Conservation (phyloP, 2,797 vertebrate genomes). For the Champsocephalus esox region DNA sequence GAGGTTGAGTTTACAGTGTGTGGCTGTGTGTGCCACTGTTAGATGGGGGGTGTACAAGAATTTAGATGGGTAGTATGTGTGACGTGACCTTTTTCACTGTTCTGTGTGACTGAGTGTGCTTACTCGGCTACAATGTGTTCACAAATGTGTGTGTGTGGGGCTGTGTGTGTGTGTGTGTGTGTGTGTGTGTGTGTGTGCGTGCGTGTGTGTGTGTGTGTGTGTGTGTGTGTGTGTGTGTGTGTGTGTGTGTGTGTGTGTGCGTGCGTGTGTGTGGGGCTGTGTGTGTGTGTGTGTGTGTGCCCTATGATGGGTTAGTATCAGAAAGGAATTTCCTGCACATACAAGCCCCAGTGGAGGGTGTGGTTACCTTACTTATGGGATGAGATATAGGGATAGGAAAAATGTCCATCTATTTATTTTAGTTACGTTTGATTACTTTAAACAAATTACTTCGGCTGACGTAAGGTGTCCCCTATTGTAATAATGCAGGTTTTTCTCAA, state of each 20-base stretch:
- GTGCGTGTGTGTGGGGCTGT: background rate
- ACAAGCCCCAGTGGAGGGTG: background rate
- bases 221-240: too few relatives aligned
- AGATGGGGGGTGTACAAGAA: background rate
- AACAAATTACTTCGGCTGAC: background rate
- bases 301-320: background rate
- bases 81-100: constrained; percentile 47
- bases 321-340: constrained; percentile 15
- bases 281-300: background rate
- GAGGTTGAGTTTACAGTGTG: constrained; percentile 31
- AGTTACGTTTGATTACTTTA: background rate
- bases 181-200: too few relatives aligned
- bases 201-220: too few relatives aligned
- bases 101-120: constrained; percentile 19
- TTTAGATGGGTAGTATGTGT: constrained; percentile 31
- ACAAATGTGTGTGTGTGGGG: background rate
- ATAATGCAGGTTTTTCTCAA: background rate
- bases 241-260: background rate
- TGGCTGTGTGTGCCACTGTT: background rate
- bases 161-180: too few relatives aligned
- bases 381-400: background rate
- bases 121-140: background rate
- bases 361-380: background rate
- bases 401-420: background rate
- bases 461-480: background rate